Percentiles rank a stretch among this genome's conserved stretches.
Conservation (phyloP, 1,140 invertebrate species). For the Listronotus bonariensis region DNA sequence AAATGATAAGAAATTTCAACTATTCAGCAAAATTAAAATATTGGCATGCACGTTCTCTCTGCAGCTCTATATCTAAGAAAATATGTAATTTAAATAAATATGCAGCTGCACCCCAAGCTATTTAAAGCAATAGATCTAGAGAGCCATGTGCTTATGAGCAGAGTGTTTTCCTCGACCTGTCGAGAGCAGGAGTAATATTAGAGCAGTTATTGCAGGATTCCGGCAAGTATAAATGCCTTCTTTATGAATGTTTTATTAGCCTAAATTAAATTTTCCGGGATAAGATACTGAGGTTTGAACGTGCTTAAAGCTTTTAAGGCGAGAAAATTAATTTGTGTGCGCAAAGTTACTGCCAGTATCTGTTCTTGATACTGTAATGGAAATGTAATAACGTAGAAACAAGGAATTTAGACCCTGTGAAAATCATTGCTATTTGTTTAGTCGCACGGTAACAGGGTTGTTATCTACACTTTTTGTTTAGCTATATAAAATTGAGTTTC, state of each 20-base stretch:
- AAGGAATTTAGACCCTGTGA: too few species aligned
- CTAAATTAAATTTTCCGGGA: constrained; percentile 49
- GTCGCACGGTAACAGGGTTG: too few species aligned
- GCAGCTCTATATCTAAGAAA: too few species aligned
- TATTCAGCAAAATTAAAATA: too few species aligned
- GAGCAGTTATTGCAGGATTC: constrained; percentile 49
- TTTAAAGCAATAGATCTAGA: constrained; percentile 3
- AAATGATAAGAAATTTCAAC: too few species aligned
- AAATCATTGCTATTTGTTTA: too few species aligned
- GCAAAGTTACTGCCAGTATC: too few species aligned
- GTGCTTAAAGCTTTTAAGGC: neutral
- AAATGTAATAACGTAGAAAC: too few species aligned
- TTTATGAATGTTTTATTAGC: constrained; percentile 52
- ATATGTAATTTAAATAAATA: neutral
- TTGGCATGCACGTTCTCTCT: too few species aligned
- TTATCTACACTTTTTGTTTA: too few species aligned
- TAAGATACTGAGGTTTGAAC: constrained; percentile 43
- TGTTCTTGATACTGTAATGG: too few species aligned
- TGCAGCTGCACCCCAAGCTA: constrained; percentile 2
- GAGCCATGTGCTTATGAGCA: constrained; percentile 14
- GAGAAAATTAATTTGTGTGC: constrained; percentile 1
- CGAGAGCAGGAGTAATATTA: constrained; percentile 42
- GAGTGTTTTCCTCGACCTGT: constrained; percentile 36
- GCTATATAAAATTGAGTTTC: too few species aligned
- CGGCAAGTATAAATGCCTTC: constrained; percentile 43